Conservation (phyloP, 37 sponge, comb jelly and placozoan genomes). For the Crambe crambe region DNA sequence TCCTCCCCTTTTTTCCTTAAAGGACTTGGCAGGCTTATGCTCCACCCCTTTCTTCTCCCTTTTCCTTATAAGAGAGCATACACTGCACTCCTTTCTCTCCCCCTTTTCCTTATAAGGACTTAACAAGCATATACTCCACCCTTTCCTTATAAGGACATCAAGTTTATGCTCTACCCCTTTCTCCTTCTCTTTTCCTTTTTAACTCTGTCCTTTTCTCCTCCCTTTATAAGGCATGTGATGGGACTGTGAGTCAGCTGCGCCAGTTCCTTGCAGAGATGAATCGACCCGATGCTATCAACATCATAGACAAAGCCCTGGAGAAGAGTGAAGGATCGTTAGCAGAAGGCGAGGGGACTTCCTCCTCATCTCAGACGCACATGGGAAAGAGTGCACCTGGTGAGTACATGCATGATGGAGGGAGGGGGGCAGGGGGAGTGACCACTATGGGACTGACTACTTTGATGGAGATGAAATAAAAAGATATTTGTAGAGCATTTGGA, state of each 20-base stretch:
- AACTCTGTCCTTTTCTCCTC: not conserved
- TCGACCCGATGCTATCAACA: conserved; percentile 56
- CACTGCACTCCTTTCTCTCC: not conserved
- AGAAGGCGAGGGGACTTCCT: not conserved
- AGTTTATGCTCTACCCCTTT: not conserved
- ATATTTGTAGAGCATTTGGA: not conserved
- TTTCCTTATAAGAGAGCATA: not conserved
- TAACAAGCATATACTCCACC: not conserved
- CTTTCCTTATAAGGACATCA: not conserved
- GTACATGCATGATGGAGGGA: not conserved
- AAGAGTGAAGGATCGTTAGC: conserved; percentile 9
- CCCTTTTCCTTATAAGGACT: not conserved
- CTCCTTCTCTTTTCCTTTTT: not conserved
- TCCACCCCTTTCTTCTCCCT: not conserved
- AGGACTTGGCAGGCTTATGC: not conserved
- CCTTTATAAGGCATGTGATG: conserved; percentile 57
- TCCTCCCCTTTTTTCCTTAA: not conserved
- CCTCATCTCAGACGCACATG: not conserved
- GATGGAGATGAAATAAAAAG: not conserved
- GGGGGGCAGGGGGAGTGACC: too few species aligned
- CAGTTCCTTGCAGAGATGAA: conserved; percentile 38
- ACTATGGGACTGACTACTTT: not conserved
- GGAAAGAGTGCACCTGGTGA: conserved; percentile 15
- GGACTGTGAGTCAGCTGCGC: conserved; percentile 49
- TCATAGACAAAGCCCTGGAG: conserved; percentile 56